Evolutionary conservation across 2,888 invertebrate species (phyloP), one percentile per base, ranked within the genome.

Genomic region (Torymus tubicola): DNA sequence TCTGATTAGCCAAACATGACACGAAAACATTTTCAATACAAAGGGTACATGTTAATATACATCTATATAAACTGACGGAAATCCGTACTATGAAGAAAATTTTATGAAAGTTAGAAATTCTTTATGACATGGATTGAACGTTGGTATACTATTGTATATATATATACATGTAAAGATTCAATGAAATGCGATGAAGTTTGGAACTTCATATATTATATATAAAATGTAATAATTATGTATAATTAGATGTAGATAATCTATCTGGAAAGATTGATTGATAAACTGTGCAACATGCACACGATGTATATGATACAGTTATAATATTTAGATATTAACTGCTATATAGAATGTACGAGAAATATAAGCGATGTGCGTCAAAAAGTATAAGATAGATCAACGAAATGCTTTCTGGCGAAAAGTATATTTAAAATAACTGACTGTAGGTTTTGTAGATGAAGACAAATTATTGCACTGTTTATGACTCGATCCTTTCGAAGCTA

Each of bases 401-500:
- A 64, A 14, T 50, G n/a, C 12, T 24, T 71, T n/a, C 31, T 12
- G 31, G 16, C 21, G 31, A 64, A 14, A 21, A 12, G 14, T 65
- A 58, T 53, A 52, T 71, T 65, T 71, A 64, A 57, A 70, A 64
- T 58, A 31, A 57, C 65, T 58, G 31, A 53, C 55, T 31, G 18
- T 71, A 78, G 24, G 58, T 65, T 52, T 60, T 16, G 42, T 78
- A 65, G 65, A 69, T 42, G 8, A 63, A 70, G 61, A 68, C 31
- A 63, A 60, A 14, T 65, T 63, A 74, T 61, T 71, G 71, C 65
- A 76, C 60, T 2, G 63, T 76, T 80, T 76, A 75, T 80, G 11
- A 60, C 14, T 78, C 67, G 71, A 82, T 85, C 82, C 80, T 84
- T 82, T 84, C 83, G 81, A 84, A 85, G 82, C 85, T 85, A 86